Evolutionary conservation across 35 echinoderm and acorn worm genomes (phyloP), one percentile per base, ranked within the genome.

Genomic region (Apostichopus japonicus): DNA sequence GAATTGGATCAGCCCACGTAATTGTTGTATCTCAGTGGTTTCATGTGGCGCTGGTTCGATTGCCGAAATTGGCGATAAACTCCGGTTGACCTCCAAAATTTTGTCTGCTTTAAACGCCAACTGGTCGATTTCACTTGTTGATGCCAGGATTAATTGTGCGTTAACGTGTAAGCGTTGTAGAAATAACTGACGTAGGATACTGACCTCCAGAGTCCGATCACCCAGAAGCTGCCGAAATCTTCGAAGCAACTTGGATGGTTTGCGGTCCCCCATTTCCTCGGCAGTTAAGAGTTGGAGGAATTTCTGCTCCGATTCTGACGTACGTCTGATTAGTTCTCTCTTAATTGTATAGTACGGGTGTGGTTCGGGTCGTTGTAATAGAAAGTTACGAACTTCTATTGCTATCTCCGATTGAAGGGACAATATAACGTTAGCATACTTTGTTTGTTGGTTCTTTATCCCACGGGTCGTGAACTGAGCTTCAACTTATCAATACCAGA

Each of bases 271-370:
- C 25, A 27, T 27, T 27, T 61, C 83, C 54, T 93, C 63, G 67
- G 54, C 1, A 52, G 79, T 55, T 22, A 83, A 52, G 7, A 83
- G 23, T 83, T 83, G 79, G 53, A 44, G 79, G 79, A 94, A 77
- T 24, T 94, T 94, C 91, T 91, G 93, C 19, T 94, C 77, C 55
- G 92, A 94, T 23, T n/a, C 51, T 3, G 93, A 91, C 71, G 56
- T 94, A 24, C 93, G 87, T 11, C 51, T 22, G 53, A 94, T 91
- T 22, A 93, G 27, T 33, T 93, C 55, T 23, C 53, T 67, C 65
- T 93, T 93, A 4, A 93, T 21, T 27, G 15, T 73, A 61, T 63
- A 16, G 54, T 93, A 76, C 6, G 63, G 81, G 19, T 89, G 53
- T 5, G 52, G 59, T 58, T 67, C 11, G 2, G 83, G 25, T 27